Conservation (phyloP, 2,888 invertebrate species). For the Liposcelis brunnea region DNA sequence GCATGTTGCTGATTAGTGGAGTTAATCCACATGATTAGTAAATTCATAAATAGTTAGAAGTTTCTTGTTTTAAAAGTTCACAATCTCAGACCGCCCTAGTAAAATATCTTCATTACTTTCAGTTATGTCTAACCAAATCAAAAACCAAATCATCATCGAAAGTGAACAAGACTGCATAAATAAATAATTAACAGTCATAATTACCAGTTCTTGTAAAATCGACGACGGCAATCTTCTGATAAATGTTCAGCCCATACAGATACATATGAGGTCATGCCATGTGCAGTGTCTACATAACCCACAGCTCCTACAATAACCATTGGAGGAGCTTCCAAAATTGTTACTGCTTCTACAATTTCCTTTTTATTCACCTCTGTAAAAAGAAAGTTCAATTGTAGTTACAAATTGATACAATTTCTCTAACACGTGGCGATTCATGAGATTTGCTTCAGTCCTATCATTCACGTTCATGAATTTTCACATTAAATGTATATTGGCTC, state of each 20-base stretch:
- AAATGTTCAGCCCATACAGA: conserved; percentile 99
- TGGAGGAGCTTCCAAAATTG: conserved; percentile 94
- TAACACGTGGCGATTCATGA: too few relatives aligned
- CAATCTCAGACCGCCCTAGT: conserved; percentile 33
- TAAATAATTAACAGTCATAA: conserved; percentile 19
- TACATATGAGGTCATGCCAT: conserved; percentile 84
- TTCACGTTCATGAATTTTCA: too few relatives aligned
- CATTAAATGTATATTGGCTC: neutral
- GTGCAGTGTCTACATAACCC: conserved; percentile 98
- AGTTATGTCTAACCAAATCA: conserved; percentile 14
- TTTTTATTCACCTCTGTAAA: conserved; percentile 94
- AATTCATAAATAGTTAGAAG: neutral
- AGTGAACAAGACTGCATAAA: neutral
- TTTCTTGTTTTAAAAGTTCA: neutral
- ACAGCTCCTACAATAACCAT: conserved; percentile 96
- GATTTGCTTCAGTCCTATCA: conserved; percentile 6
- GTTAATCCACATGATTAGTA: conserved; percentile 8
- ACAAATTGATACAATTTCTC: too few relatives aligned
- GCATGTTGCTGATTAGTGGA: too few relatives aligned
- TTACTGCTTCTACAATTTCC: conserved; percentile 98
- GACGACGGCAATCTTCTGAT: conserved; percentile 92
- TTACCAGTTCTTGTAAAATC: conserved; percentile 99
- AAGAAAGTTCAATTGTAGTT: too few relatives aligned
- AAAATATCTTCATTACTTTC: conserved; percentile 23
- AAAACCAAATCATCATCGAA: conserved; percentile 3